Conservation (phyloP, 2,797 vertebrate genomes). For the Poecile montanus region DNA sequence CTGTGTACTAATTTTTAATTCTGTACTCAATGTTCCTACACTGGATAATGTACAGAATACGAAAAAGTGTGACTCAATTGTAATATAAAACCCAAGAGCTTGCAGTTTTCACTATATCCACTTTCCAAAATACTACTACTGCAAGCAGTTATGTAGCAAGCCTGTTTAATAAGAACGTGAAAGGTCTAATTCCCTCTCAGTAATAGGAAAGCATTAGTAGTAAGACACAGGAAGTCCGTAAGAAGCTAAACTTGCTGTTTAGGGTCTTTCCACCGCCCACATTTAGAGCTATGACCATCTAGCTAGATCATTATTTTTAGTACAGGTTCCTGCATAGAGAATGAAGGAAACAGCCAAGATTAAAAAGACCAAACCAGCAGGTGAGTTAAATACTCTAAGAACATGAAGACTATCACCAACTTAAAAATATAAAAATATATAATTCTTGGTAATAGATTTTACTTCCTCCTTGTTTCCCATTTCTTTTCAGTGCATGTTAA, state of each 20-base stretch:
- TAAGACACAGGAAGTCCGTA: neutral
- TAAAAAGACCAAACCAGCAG: neutral
- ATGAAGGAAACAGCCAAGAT: neutral
- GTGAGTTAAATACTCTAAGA: neutral
- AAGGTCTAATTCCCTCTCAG: neutral
- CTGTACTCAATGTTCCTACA: neutral
- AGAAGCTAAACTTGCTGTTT: neutral
- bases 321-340: neutral
- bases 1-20: neutral
- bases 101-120: neutral
- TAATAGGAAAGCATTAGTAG: neutral
- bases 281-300: neutral
- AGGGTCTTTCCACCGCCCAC: neutral
- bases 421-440: neutral
- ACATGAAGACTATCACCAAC: neutral
- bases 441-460: neutral
- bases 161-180: neutral
- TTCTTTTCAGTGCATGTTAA: neutral
- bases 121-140: neutral
- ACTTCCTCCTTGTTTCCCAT: neutral
- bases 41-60: accelerated
- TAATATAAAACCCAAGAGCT: neutral
- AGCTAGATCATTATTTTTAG: neutral
- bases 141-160: neutral
- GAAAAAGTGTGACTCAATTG: neutral